phyloP scores from a whole-genome alignment of 2,888 invertebrate species.

The Dichetophora obliterata region DNA sequence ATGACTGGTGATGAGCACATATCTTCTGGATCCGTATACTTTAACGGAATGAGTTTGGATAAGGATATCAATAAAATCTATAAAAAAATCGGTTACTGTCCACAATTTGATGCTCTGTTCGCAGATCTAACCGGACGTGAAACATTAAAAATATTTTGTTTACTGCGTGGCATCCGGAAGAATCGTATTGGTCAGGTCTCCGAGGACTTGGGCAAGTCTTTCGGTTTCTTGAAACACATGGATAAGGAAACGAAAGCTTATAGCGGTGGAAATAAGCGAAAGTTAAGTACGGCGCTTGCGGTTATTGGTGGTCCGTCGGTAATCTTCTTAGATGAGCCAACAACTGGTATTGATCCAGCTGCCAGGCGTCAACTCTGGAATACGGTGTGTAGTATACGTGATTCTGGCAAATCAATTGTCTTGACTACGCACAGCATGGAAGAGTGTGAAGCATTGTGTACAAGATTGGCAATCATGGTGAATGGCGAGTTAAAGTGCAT shows the following conservation, averaged over 20 bases:
- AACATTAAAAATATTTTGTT: conserved; percentile 76
- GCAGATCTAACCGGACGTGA: conserved; percentile 81
- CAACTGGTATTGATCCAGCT: conserved; percentile 72
- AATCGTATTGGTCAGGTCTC: conserved; percentile 61
- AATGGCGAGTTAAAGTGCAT: conserved; percentile 81
- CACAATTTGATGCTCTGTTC: conserved; percentile 81
- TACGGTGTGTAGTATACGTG: conserved; percentile 77
- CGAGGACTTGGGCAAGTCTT: conserved; percentile 70
- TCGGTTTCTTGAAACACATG: conserved; percentile 75
- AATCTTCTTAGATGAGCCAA: conserved; percentile 79
- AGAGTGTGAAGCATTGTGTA: conserved; percentile 87
- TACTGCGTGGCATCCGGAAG: conserved; percentile 75
- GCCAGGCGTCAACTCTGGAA: conserved; percentile 83
- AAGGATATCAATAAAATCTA: conserved; percentile 74
- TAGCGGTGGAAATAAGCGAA: conserved; percentile 82
- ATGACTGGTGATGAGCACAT: conserved; percentile 85
- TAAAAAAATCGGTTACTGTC: conserved; percentile 79
- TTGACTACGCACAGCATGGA: conserved; percentile 90
- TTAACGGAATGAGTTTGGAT: conserved; percentile 73
- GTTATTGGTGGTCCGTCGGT: conserved; percentile 79
- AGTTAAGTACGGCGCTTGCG: conserved; percentile 80
- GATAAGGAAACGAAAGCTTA: conserved; percentile 75
- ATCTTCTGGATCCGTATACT: conserved; percentile 79
- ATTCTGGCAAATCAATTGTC: conserved; percentile 81
- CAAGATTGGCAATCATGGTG: conserved; percentile 85